Percentiles rank a stretch among this genome's conserved stretches.
These are phyloP conservation scores for Alaudala cheleensis DNA, from an alignment of 2,113 vertebrate genomes.

Conservation along the genomic window DNA sequence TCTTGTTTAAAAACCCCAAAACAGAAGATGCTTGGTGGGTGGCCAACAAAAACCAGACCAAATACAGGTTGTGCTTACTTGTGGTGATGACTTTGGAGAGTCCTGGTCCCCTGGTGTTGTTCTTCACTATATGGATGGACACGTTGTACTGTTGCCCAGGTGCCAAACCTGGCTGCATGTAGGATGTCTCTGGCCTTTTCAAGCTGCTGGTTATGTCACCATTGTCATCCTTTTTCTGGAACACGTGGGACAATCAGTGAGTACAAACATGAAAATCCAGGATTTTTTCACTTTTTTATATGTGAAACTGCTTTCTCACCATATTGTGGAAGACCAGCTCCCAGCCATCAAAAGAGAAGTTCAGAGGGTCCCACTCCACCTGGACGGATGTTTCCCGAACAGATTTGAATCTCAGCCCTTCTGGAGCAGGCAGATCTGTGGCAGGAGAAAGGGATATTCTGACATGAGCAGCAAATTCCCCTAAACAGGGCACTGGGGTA, in stretches of 20 bases:
- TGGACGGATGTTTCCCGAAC: slow-evolving; percentile 92
- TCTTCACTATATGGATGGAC: slow-evolving; percentile 92
- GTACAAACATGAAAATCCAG: background rate
- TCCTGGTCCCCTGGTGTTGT: slow-evolving; percentile 89
- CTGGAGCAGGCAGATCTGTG: slow-evolving; percentile 91
- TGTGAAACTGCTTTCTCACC: slow-evolving; percentile 68
- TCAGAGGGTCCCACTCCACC: slow-evolving; percentile 94
- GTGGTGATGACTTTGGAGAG: slow-evolving; percentile 86
- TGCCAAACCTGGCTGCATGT: slow-evolving; percentile 90
- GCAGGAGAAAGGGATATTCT: background rate
- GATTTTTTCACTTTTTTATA: background rate
- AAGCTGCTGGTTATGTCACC: slow-evolving; percentile 89
- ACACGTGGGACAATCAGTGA: background rate
- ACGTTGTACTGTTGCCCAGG: slow-evolving; percentile 97
- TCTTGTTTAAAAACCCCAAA: background rate
- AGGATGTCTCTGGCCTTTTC: slow-evolving; percentile 86
- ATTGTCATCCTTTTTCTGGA: slow-evolving; percentile 95
- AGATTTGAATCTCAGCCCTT: slow-evolving; percentile 95
- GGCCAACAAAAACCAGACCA: background rate
- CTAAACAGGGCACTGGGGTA: fast-evolving
- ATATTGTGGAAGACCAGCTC: slow-evolving; percentile 92
- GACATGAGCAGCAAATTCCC: background rate
- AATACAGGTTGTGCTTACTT: slow-evolving; percentile 77
- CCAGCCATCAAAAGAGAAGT: slow-evolving; percentile 94
- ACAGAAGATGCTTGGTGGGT: background rate